phyloP scores from a whole-genome alignment of 2,797 vertebrate species.

The Neosilurus hyrtlii region DNA sequence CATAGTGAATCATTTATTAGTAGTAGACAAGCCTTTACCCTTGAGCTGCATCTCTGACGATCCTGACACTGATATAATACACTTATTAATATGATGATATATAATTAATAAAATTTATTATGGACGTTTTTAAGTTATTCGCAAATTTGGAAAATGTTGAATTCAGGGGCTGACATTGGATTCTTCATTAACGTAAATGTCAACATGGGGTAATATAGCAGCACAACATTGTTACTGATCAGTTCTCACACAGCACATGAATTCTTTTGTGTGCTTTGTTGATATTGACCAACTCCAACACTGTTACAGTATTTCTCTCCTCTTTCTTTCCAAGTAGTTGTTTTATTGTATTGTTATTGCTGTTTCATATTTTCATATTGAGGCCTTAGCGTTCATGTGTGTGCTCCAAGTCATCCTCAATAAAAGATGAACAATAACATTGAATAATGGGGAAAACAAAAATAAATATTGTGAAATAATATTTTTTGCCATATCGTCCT shows the following conservation, averaged over 20 bases:
- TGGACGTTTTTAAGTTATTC: not conserved
- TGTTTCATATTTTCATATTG: not conserved
- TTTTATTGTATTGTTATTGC: slow-evolving; percentile 11
- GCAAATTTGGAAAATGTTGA: not conserved
- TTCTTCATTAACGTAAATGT: not conserved
- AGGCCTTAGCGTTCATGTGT: not conserved
- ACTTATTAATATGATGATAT: not conserved
- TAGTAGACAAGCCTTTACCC: not conserved
- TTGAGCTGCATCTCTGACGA: not conserved
- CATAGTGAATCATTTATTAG: not conserved
- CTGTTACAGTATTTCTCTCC: not conserved
- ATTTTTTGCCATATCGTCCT: not conserved
- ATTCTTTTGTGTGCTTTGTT: not conserved
- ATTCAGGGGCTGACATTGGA: not conserved
- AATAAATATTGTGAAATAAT: not conserved
- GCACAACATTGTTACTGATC: not conserved
- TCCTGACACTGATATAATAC: not conserved
- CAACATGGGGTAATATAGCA: too few relatives aligned
- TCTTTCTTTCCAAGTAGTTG: not conserved
- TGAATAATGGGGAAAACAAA: too few relatives aligned
- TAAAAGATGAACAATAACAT: not conserved
- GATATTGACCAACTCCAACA: not conserved
- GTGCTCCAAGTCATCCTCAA: not conserved
- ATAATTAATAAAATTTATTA: not conserved
- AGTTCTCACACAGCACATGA: not conserved